A percentile compares a stretch with the other conserved stretches of the same genome.
Evolutionary conservation across 2,888 invertebrate genomes (phyloP).

Genomic region (Agrochola lychnidis): DNA sequence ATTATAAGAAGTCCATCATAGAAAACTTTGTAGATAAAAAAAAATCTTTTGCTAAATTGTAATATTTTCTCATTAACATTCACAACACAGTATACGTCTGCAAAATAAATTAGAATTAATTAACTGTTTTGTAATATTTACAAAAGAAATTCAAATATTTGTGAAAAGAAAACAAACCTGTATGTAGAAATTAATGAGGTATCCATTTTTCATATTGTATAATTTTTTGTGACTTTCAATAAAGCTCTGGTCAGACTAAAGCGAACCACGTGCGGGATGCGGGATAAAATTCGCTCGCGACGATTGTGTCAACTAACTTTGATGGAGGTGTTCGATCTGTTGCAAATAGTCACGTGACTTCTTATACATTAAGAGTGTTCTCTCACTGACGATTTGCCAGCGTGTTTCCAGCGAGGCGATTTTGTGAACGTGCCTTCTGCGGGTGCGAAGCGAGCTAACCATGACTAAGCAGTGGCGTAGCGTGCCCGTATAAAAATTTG

Average conservation of each 20-base stretch:
- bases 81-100: conserved; percentile 40
- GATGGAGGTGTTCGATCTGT: too few species aligned
- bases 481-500: too few species aligned
- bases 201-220: not conserved
- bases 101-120: conserved; percentile 19
- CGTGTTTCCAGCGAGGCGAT: too few species aligned
- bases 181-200: not conserved
- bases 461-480: too few species aligned
- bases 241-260: too few species aligned
- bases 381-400: too few species aligned
- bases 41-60: not conserved
- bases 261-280: too few species aligned
- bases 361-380: too few species aligned
- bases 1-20: conserved; percentile 26
- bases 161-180: not conserved
- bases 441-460: too few species aligned
- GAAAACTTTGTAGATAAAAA: conserved; percentile 10
- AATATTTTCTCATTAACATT: conserved; percentile 4
- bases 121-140: conserved; percentile 16
- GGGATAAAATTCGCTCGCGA: not conserved
- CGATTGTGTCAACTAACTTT: too few species aligned
- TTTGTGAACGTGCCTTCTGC: too few species aligned
- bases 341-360: not conserved
- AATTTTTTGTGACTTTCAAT: not conserved
- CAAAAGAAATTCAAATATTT: not conserved